Conservation (phyloP, 2,797 vertebrate species). For the Hozukius guyotensis region DNA sequence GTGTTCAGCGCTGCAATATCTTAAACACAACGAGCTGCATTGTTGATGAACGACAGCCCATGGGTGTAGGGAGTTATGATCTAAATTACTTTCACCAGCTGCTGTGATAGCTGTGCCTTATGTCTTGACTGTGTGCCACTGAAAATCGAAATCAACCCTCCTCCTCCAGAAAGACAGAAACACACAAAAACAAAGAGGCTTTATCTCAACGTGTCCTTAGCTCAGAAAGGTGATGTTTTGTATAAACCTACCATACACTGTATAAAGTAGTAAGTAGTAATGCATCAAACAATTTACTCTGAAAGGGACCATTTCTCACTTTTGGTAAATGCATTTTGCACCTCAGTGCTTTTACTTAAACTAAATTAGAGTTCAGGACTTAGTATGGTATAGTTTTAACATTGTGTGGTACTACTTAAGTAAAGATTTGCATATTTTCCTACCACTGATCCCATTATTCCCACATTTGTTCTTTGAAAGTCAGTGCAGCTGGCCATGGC, state of each 20-base stretch:
- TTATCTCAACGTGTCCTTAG: background rate
- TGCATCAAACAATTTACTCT: background rate
- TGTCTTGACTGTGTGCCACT: slow-evolving; percentile 18
- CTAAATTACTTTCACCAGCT: slow-evolving; percentile 48
- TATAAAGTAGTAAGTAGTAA: background rate
- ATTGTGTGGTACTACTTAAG: background rate
- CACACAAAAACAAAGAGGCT: background rate
- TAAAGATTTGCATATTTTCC: background rate
- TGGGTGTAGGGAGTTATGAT: slow-evolving; percentile 31
- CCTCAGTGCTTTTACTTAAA: background rate
- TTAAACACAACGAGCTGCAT: slow-evolving; percentile 28
- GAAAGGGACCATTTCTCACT: background rate
- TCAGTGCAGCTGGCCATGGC: too few species aligned
- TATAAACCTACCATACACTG: background rate
- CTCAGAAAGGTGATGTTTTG: background rate
- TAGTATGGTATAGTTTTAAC: background rate
- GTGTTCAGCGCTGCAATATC: slow-evolving; percentile 10
- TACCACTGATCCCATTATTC: background rate
- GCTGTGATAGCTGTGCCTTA: slow-evolving; percentile 23
- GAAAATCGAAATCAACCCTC: slow-evolving; percentile 18
- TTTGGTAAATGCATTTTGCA: background rate
- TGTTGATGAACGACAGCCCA: slow-evolving; percentile 34
- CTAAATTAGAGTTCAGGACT: background rate
- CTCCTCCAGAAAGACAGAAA: background rate
- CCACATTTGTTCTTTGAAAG: background rate